phyloP scores from a whole-genome alignment of 2,888 invertebrate species.

The Epistrophe grossulariae region DNA sequence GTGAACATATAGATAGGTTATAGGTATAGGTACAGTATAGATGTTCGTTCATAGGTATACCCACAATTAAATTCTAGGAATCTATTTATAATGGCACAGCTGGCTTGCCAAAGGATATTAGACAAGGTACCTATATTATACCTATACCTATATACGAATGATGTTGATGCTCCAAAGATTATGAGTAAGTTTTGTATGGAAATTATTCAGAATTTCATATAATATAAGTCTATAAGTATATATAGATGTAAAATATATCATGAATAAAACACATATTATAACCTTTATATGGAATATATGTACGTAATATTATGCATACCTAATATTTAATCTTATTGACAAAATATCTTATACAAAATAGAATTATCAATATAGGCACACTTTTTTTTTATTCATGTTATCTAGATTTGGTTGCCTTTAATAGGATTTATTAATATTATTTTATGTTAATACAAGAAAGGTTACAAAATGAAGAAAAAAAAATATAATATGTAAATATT shows the following conservation, averaged over 20 bases:
- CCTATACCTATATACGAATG: not conserved
- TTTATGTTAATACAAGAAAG: too few species aligned
- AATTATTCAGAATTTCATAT: not conserved
- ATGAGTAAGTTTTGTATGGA: conserved; percentile 16
- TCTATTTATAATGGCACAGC: conserved; percentile 46
- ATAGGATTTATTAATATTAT: too few species aligned
- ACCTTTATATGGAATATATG: not conserved
- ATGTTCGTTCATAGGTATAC: not conserved
- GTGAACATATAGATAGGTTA: not conserved
- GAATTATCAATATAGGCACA: too few species aligned
- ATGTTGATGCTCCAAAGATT: conserved; percentile 7
- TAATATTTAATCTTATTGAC: too few species aligned
- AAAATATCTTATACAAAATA: too few species aligned
- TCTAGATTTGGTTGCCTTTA: too few species aligned
- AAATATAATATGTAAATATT: too few species aligned
- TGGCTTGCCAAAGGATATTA: conserved; percentile 18
- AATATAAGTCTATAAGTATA: not conserved
- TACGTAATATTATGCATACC: too few species aligned
- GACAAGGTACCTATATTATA: not conserved
- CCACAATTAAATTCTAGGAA: conserved; percentile 56
- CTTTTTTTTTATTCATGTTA: too few species aligned
- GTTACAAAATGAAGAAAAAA: too few species aligned
- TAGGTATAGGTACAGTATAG: not conserved
- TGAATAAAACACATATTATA: not conserved
- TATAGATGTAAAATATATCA: too few species aligned